These are phyloP conservation scores for Nematolebias whitei DNA, from an alignment of 2,113 vertebrate species.

Conservation along the genomic window DNA sequence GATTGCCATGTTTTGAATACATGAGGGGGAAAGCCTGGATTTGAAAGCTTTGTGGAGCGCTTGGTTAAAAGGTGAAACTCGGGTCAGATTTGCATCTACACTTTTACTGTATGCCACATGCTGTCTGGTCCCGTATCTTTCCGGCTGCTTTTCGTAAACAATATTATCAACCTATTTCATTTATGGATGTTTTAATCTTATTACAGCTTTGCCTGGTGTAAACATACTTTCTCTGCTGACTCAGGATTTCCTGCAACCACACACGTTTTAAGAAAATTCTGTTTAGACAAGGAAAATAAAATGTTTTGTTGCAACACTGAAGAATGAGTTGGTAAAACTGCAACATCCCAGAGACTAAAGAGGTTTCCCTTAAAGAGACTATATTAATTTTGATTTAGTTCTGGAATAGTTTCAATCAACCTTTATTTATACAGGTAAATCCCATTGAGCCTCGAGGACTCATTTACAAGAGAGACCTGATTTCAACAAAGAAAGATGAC, in stretches of 20 bases:
- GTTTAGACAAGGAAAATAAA: slow-evolving; percentile 52
- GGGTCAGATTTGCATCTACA: slow-evolving; percentile 22
- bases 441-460: too few relatives aligned
- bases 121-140: slow-evolving; percentile 47
- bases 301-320: slow-evolving; percentile 15
- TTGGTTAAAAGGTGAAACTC: slow-evolving; percentile 34
- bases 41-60: slow-evolving; percentile 32
- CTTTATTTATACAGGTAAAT: too few relatives aligned
- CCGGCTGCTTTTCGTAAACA: slow-evolving; percentile 42
- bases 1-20: slow-evolving; percentile 46
- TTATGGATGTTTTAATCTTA: slow-evolving; percentile 41
- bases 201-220: slow-evolving; percentile 43
- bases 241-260: slow-evolving; percentile 54
- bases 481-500: too few relatives aligned
- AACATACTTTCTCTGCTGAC: slow-evolving; percentile 43
- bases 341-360: slow-evolving; percentile 6
- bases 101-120: slow-evolving; percentile 34
- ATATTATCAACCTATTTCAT: slow-evolving; percentile 42
- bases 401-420: too few relatives aligned
- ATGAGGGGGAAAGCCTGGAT: slow-evolving; percentile 12
- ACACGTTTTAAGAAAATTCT: slow-evolving; percentile 33
- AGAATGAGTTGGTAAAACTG: slow-evolving; percentile 44
- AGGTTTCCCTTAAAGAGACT: too few relatives aligned
- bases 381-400: too few relatives aligned
- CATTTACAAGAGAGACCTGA: too few relatives aligned